These are phyloP conservation scores for Chauna torquata DNA, from an alignment of 2,113 vertebrate species.

Conservation along the genomic window DNA sequence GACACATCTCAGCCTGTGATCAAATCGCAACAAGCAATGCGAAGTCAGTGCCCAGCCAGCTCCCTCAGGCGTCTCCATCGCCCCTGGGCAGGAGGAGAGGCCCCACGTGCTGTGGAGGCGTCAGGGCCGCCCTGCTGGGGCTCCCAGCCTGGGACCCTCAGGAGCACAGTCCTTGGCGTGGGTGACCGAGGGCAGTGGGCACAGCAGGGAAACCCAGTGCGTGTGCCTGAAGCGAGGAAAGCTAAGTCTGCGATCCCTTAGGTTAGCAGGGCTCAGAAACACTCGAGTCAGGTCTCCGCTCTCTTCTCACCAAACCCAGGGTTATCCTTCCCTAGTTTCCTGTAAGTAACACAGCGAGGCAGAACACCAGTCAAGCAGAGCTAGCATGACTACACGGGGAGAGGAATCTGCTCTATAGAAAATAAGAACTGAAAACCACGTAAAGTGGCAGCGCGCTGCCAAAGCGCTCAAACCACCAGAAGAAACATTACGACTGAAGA, in stretches of 20 bases:
- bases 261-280: fast-evolving
- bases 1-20: neutral
- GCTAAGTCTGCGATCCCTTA: no score
- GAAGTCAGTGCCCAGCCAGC: neutral
- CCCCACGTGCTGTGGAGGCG: no score
- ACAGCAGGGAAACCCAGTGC: neutral
- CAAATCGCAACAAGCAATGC: neutral
- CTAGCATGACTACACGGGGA: fast-evolving
- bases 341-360: fast-evolving
- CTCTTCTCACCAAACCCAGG: no score
- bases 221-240: neutral
- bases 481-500: neutral
- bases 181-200: neutral
- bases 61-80: neutral
- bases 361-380: neutral
- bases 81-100: neutral
- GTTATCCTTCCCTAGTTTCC: fast-evolving
- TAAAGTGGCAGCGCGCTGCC: neutral
- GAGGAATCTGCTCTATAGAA: neutral
- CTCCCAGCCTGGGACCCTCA: no score
- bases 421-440: neutral
- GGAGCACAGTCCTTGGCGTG: no score
- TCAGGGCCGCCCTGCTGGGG: no score
- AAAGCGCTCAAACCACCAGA: neutral
- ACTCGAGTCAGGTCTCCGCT: no score